Conservation (phyloP, 2,113 vertebrate genomes). For the Epinephelus moara region DNA sequence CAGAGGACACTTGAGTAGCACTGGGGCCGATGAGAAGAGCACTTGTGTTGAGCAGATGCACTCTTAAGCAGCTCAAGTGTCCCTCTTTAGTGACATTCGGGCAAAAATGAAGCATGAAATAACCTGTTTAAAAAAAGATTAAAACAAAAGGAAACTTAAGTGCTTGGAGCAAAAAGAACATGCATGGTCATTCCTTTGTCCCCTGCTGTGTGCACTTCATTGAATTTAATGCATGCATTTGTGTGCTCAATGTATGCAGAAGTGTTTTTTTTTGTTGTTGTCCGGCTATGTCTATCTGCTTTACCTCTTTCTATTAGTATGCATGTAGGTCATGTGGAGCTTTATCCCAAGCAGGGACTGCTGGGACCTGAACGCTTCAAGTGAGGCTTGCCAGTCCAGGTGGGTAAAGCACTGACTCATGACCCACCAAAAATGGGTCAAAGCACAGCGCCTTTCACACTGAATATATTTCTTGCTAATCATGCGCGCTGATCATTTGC, state of each 20-base stretch:
- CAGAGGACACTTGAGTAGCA: background rate
- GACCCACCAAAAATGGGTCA: slow-evolving; percentile 53
- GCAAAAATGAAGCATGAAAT: background rate
- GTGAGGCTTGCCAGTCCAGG: slow-evolving; percentile 50
- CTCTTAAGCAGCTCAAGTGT: background rate
- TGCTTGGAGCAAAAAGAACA: background rate
- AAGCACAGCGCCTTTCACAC: slow-evolving; percentile 13
- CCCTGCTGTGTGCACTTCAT: background rate
- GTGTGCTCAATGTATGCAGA: background rate
- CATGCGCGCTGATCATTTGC: slow-evolving; percentile 22
- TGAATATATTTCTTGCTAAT: slow-evolving; percentile 17
- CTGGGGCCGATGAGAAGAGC: background rate
- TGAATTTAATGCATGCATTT: background rate
- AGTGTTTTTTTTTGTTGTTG: background rate
- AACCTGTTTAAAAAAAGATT: slow-evolving; percentile 1
- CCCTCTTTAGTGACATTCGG: background rate
- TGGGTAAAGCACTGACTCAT: slow-evolving; percentile 58
- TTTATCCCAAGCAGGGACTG: slow-evolving; percentile 52
- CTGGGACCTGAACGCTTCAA: slow-evolving; percentile 44
- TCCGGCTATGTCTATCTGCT: slow-evolving; percentile 14
- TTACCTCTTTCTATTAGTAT: slow-evolving; percentile 33
- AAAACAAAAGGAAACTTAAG: background rate
- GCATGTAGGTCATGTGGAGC: slow-evolving; percentile 68
- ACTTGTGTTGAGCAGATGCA: background rate
- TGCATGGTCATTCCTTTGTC: rapidly evolving